A percentile compares a stretch with the other conserved stretches of the same genome.
Evolutionary conservation across 2,888 invertebrate species (phyloP).

Genomic region (Rhamphomyia laevipes): DNA sequence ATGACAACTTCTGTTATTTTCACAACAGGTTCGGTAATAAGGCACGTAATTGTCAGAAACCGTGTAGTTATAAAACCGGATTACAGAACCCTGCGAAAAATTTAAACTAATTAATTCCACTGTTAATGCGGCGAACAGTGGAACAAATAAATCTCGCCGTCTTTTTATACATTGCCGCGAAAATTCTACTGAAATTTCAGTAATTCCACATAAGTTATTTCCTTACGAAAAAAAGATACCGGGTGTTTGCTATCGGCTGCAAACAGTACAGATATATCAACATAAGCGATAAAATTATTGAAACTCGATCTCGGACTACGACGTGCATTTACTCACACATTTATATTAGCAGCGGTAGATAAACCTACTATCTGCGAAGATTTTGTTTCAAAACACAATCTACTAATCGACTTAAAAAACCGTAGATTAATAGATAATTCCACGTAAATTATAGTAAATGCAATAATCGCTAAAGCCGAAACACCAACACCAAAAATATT

Average conservation of each 20-base stretch:
- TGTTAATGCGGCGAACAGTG: background rate
- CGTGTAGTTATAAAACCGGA: background rate
- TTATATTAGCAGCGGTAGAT: conserved; percentile 7
- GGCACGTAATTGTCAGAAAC: background rate
- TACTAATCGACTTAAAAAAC: background rate
- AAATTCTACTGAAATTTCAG: too few species aligned
- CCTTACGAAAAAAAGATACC: background rate
- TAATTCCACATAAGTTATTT: too few species aligned
- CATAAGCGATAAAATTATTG: conserved; percentile 4
- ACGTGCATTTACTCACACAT: conserved; percentile 5
- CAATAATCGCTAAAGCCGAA: background rate
- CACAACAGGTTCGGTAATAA: background rate
- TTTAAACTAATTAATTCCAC: background rate
- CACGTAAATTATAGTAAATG: too few species aligned
- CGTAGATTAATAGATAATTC: background rate
- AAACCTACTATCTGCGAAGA: conserved; percentile 10
- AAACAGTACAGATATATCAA: conserved; percentile 9
- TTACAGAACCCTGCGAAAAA: background rate
- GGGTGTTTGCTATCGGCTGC: background rate
- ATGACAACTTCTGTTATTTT: background rate
- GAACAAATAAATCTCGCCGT: background rate
- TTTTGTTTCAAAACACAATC: conserved; percentile 5
- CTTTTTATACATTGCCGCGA: background rate
- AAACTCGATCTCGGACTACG: conserved; percentile 8
- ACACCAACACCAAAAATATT: background rate